Percentiles rank a stretch among this genome's conserved stretches.
phyloP scores from a whole-genome alignment of 2,113 vertebrate genomes.

The Myotis lucifugus region DNA sequence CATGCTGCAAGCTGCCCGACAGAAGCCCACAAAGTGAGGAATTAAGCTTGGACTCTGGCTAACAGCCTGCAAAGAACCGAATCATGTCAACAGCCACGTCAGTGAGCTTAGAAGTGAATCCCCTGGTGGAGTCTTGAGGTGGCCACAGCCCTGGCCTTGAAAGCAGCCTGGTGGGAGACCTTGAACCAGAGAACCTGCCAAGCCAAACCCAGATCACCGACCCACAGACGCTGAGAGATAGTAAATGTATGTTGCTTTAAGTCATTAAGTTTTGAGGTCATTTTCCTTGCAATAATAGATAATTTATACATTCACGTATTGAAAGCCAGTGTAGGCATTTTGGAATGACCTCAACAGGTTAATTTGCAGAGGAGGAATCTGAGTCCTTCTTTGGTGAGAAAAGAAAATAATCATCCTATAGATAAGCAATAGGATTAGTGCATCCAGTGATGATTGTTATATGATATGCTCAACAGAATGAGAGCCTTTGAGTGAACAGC shows the following conservation, averaged over 20 bases:
- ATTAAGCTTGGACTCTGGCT: not conserved
- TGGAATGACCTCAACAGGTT: not conserved
- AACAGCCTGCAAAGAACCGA: not conserved
- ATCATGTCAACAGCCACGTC: not conserved
- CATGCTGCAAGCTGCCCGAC: not conserved
- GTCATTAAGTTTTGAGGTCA: not conserved
- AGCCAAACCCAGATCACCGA: not conserved
- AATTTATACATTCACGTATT: not conserved
- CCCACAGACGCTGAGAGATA: not conserved
- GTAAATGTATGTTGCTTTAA: not conserved
- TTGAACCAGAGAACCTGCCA: not conserved
- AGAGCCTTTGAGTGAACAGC: not conserved
- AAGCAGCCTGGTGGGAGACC: not conserved
- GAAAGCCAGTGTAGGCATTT: not conserved
- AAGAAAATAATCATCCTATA: not conserved
- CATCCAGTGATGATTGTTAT: not conserved
- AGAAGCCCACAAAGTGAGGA: not conserved
- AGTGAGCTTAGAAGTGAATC: not conserved
- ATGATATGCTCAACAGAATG: not conserved
- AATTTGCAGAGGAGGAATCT: not conserved
- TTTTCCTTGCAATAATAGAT: not conserved
- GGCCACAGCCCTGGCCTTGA: not conserved
- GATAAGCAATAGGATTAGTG: not conserved
- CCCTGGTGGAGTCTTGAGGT: not conserved
- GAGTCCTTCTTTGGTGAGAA: not conserved